These are phyloP conservation scores for Clunio marinus DNA, from an alignment of 2,888 invertebrate genomes.

Conservation along the genomic window DNA sequence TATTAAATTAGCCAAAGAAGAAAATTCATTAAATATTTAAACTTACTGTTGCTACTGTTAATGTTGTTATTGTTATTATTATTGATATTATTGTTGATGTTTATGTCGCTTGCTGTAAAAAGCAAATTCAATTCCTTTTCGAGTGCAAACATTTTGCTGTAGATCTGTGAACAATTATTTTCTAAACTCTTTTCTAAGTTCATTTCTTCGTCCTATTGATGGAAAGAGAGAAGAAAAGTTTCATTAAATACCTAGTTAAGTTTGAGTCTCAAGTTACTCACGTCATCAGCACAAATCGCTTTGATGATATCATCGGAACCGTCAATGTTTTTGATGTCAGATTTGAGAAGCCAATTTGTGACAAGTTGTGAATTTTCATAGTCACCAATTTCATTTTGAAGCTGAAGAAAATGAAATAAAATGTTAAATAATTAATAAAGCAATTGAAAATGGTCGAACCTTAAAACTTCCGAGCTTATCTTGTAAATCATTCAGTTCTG, in stretches of 20 bases:
- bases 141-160: slow-evolving; percentile 28
- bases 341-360: slow-evolving; percentile 47
- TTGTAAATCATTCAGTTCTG: slow-evolving; percentile 46
- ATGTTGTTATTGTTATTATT: slow-evolving; percentile 31
- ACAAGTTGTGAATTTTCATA: slow-evolving; percentile 31
- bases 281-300: slow-evolving; percentile 48
- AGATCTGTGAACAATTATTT: slow-evolving; percentile 33
- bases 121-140: slow-evolving; percentile 36
- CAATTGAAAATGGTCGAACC: background rate
- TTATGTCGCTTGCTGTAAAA: slow-evolving; percentile 23
- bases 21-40: background rate
- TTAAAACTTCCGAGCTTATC: slow-evolving; percentile 30
- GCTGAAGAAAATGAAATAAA: slow-evolving; percentile 16
- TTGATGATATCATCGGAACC: slow-evolving; percentile 48
- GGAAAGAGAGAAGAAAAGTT: slow-evolving; percentile 3
- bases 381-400: slow-evolving; percentile 30
- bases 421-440: slow-evolving; percentile 4
- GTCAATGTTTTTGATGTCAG: slow-evolving; percentile 49
- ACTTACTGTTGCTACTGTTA: slow-evolving; percentile 30
- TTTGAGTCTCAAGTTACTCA: slow-evolving; percentile 36
- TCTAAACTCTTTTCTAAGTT: slow-evolving; percentile 34
- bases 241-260: background rate
- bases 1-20: too few species aligned
- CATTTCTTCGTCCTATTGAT: slow-evolving; percentile 31
- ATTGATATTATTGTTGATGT: slow-evolving; percentile 32